A percentile compares a stretch with the other conserved stretches of the same genome.
Conservation (phyloP, 2,113 vertebrate species). For the Asarcornis scutulata region DNA sequence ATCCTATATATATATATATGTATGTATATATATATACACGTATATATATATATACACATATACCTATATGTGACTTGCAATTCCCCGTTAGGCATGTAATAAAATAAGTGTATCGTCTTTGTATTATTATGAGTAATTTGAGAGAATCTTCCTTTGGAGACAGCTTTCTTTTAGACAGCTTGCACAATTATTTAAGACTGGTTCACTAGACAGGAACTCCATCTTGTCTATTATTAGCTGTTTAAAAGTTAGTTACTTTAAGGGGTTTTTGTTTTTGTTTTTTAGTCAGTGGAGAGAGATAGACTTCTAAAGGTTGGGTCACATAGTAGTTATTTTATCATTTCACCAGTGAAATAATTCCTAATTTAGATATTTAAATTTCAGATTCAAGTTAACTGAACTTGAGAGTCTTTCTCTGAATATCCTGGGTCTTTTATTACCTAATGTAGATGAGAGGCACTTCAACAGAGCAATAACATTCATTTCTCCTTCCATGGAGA, state of each 20-base stretch:
- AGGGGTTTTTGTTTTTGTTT: background rate
- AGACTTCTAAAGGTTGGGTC: background rate
- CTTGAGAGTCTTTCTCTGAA: background rate
- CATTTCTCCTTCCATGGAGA: background rate
- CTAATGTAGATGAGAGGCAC: background rate
- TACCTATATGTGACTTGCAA: background rate
- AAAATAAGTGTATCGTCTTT: background rate
- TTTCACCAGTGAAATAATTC: background rate
- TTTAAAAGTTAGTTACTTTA: background rate
- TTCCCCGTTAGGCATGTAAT: background rate
- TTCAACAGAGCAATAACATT: background rate
- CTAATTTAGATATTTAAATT: background rate
- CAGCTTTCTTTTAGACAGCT: background rate
- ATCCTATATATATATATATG: no score
- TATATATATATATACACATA: no score
- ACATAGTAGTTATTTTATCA: background rate
- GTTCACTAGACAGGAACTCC: background rate
- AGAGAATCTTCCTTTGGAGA: background rate
- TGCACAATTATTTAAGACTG: background rate
- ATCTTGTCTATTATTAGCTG: background rate
- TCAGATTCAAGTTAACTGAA: background rate
- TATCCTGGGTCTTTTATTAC: background rate
- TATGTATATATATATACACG: no score
- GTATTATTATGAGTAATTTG: background rate
- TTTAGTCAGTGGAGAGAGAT: background rate